Base-by-base conservation (phyloP, 2,888 invertebrate species). In the Adela reaumurella region DNA sequence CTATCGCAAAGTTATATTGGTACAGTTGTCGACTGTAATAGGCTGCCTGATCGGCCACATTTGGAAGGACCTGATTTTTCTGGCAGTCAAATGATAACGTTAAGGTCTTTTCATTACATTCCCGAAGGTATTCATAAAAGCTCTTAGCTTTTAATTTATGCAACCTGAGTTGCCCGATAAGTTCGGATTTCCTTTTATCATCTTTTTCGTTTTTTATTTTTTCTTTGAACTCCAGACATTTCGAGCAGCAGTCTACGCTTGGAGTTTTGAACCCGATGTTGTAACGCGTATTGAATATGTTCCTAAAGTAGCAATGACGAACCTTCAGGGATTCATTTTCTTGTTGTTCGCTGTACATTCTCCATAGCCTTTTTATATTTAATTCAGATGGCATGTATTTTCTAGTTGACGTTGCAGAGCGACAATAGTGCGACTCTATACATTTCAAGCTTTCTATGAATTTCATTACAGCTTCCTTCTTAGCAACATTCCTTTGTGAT, bases 81-180 rank as follows among this genome's bases (percentile, higher is more conserved):
- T 61, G 55, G 42, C 59, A 62, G 47, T 62, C 60, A 52, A 57
- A 61, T 16, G 52, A 53, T 16, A 58, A 49, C 19, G 47, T 58
- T 29, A 52, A 2, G 35, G 46, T n/a, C 17, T 47, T 49, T 43
- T 42, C 49, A 10, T 18, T 46, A 11, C 48, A 46, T 35, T 35
- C 44, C 24, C 20, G 45, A 20, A 46, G 19, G 11, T 45, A 35
- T 19, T 28, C 35, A 35, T 46, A 29, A 35, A 46, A 46, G 29
- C 17, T 11, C 45, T 35, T n/a, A 19, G 47, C 49, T 51, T 19
- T 49, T 48, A 46, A 44, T 46, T 46, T 52, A 46, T 46, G 42
- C 20, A 35, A 49, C 28, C 43, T 49, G 17, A n/a, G 49, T 45
- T 41, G 47, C 50, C 6, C 48, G 50, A 20, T 46, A 51, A 20